These are phyloP conservation scores for Nannospalax galili DNA, from an alignment of 2,113 vertebrate genomes.

Conservation along the genomic window DNA sequence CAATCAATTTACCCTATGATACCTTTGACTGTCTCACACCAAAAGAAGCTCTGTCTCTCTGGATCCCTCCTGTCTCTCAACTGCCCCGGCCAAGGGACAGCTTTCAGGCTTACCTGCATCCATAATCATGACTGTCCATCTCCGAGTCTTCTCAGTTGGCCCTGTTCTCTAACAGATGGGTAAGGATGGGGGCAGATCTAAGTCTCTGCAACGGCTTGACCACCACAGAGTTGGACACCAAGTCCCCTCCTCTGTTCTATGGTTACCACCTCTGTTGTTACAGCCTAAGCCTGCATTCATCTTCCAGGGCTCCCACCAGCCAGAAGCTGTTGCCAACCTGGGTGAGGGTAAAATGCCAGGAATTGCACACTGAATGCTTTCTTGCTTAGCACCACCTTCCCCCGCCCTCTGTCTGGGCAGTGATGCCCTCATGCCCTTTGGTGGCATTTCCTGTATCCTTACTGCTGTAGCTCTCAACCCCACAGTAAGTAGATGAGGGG, in stretches of 20 bases:
- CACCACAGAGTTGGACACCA: not conserved
- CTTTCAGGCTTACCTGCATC: no score
- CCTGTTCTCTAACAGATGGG: not conserved
- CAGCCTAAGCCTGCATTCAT: not conserved
- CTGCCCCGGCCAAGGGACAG: rapidly evolving
- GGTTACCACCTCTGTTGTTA: not conserved
- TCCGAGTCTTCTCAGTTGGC: not conserved
- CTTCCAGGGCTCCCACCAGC: not conserved
- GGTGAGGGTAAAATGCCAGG: rapidly evolving
- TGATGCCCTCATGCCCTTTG: not conserved
- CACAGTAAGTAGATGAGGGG: not conserved
- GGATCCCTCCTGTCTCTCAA: not conserved
- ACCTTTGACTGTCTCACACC: not conserved
- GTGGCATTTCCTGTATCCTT: no score
- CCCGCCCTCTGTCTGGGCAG: not conserved
- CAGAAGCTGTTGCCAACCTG: not conserved
- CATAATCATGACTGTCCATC: not conserved
- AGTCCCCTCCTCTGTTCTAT: not conserved
- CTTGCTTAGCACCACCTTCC: not conserved
- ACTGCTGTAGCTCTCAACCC: no score
- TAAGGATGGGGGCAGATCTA: not conserved
- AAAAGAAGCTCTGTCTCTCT: not conserved
- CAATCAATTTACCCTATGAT: not conserved
- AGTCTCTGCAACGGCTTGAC: not conserved
- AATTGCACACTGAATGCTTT: rapidly evolving